These are phyloP conservation scores for Drosophila cardini DNA, from an alignment of 1,140 invertebrate genomes.

Conservation along the genomic window DNA sequence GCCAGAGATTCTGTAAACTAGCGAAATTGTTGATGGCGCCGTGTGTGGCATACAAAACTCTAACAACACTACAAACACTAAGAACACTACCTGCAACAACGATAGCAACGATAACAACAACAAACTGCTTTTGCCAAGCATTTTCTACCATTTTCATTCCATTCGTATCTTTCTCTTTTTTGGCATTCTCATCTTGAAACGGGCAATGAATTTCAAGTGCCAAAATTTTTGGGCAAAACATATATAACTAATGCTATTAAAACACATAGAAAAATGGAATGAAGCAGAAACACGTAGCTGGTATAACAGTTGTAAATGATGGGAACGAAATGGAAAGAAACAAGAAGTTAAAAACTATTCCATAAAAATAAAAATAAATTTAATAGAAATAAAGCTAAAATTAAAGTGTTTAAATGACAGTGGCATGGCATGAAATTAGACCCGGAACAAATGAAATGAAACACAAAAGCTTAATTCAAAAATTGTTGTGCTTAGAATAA, in stretches of 20 bases:
- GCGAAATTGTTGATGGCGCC: conserved; percentile 37
- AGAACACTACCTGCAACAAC: conserved; percentile 14
- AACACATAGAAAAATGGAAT: conserved; percentile 13
- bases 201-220: conserved; percentile 71
- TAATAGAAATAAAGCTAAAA: not conserved
- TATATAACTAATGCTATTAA: conserved; percentile 28
- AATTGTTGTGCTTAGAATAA: no score
- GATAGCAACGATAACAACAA: conserved; percentile 18
- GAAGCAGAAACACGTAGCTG: conserved; percentile 1
- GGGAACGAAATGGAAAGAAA: not conserved
- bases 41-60: conserved; percentile 43
- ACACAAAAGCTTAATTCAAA: not conserved
- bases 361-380: not conserved
- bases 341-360: not conserved
- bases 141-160: not conserved
- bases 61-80: conserved; percentile 12
- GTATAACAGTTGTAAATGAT: not conserved
- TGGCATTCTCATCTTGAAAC: conserved; percentile 29
- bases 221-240: conserved; percentile 16
- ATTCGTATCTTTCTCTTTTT: conserved; percentile 6
- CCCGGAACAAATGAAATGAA: not conserved
- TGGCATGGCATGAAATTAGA: no score
- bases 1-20: conserved; percentile 34
- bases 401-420: not conserved
- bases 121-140: conserved; percentile 3